A percentile compares a stretch with the other conserved stretches of the same genome.
phyloP scores from a whole-genome alignment of 2,113 vertebrate genomes.

The Canis aureus region DNA sequence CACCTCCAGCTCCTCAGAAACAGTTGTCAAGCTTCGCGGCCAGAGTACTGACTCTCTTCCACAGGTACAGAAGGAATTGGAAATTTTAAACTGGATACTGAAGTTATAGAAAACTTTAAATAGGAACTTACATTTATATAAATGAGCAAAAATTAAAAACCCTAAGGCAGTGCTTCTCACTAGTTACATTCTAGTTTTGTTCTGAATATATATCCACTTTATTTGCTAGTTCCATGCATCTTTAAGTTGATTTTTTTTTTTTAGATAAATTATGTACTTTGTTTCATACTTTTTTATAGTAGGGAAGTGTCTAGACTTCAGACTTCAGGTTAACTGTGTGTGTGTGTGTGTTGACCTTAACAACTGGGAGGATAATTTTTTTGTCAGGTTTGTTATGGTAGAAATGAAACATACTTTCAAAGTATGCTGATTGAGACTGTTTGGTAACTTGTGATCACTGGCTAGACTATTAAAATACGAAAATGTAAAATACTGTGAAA shows the following conservation, averaged over 20 bases:
- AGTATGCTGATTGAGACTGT: background rate
- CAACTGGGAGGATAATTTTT: background rate
- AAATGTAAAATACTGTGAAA: background rate
- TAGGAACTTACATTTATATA: background rate
- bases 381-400: background rate
- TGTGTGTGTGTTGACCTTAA: background rate
- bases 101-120: background rate
- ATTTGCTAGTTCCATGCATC: background rate
- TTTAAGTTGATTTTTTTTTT: background rate
- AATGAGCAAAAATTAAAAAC: background rate
- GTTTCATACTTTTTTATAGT: background rate
- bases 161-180: background rate
- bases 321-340: background rate
- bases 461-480: background rate
- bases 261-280: background rate
- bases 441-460: background rate
- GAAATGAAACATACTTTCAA: background rate
- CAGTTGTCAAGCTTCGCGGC: conserved; percentile 96
- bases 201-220: background rate
- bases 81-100: background rate
- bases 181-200: background rate
- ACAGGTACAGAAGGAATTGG: conserved; percentile 89
- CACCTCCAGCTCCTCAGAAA: conserved; percentile 98
- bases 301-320: background rate
- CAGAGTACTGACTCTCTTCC: conserved; percentile 98